Percentiles rank a stretch among this genome's conserved stretches.
Evolutionary conservation across 1,140 invertebrate species (phyloP).

Genomic region (Hesperophylax magnus): DNA sequence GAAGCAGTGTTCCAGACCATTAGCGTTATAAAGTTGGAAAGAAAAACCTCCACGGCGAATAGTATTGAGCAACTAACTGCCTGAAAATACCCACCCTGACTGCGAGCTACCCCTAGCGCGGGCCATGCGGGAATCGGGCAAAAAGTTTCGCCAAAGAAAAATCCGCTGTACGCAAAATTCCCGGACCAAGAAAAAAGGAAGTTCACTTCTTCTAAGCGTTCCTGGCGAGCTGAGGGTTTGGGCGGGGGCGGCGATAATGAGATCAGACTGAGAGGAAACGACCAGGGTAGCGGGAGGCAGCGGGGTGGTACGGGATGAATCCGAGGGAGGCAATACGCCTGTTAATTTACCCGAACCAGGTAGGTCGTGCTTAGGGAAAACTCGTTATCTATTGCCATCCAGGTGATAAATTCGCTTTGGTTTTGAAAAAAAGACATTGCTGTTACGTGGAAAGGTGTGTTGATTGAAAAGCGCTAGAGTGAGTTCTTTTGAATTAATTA

Average conservation of each 20-base stretch:
- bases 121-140: slow-evolving; percentile 1
- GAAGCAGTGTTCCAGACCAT: slow-evolving; percentile 19
- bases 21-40: slow-evolving; percentile 6
- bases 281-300: background rate
- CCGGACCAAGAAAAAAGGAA: slow-evolving; percentile 6
- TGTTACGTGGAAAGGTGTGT: background rate
- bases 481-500: background rate
- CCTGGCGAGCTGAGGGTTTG: background rate
- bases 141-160: slow-evolving; percentile 19
- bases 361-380: slow-evolving; percentile 37
- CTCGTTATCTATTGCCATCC: slow-evolving; percentile 43
- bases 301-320: background rate
- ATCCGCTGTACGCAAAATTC: slow-evolving; percentile 35
- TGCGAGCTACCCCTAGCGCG: background rate
- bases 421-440: slow-evolving; percentile 38
- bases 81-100: background rate
- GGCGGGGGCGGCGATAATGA: slow-evolving; percentile 6
- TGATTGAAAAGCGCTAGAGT: slow-evolving; percentile 29
- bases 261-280: background rate
- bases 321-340: slow-evolving; percentile 33
- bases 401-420: slow-evolving; percentile 44
- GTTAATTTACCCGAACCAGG: slow-evolving; percentile 47
- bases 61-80: slow-evolving; percentile 12
- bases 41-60: background rate
- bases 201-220: slow-evolving; percentile 9